Evolutionary conservation across 2,113 vertebrate genomes (phyloP).

Genomic region (Lophotis ruficrista): DNA sequence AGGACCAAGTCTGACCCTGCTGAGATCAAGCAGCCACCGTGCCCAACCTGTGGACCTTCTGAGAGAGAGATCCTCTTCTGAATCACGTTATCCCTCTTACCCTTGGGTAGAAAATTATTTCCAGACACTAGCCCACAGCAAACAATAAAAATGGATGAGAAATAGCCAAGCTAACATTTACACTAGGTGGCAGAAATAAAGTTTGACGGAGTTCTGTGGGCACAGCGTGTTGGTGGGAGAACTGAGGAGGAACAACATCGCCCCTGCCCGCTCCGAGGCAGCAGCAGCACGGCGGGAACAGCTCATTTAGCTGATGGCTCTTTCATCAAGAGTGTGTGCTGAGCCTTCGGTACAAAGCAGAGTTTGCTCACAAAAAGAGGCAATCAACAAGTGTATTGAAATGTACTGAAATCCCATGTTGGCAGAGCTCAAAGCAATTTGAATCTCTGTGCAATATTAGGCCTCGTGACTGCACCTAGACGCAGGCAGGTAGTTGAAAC

Average conservation of each 20-base stretch:
- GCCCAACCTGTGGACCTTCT: neutral
- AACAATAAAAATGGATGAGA: neutral
- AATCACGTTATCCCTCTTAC: neutral
- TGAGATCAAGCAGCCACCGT: neutral
- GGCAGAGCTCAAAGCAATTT: neutral
- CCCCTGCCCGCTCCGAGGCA: neutral
- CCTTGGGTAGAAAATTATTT: neutral
- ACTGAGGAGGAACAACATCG: fast-evolving
- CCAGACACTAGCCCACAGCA: neutral
- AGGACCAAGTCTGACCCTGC: neutral
- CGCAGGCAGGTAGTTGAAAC: neutral
- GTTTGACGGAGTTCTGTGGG: neutral
- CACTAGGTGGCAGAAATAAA: neutral
- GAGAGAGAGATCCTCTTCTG: neutral
- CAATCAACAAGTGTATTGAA: neutral
- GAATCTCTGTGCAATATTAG: neutral
- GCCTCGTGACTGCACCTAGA: neutral
- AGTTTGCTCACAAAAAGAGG: neutral
- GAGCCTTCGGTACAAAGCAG: neutral
- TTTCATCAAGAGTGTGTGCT: neutral
- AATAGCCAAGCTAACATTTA: neutral
- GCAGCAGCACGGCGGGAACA: neutral
- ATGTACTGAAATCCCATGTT: neutral
- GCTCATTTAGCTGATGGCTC: neutral
- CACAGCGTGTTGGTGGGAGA: fast-evolving